Evolutionary conservation across 2,888 invertebrate genomes (phyloP), one percentile per base, ranked within the genome.

Genomic region (Rhamphomyia laevipes): DNA sequence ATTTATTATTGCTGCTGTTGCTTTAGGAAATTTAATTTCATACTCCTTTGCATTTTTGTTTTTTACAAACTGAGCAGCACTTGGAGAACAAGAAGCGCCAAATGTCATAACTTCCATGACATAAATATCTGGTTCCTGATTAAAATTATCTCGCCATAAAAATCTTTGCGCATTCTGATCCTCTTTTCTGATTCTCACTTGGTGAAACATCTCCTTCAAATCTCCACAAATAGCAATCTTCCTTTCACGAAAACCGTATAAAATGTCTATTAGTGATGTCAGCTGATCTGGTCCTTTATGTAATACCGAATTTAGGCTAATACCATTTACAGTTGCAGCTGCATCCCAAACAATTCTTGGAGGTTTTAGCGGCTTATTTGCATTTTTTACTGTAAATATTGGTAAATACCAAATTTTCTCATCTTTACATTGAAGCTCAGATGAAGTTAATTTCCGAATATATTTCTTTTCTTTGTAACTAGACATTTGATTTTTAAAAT

Each of bases 231-330:
- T 54, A 2, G 62, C 66, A 10, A 65, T 52, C 42, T 49, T 54
- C 15, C 59, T 53, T 53, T 63, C 59, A 37, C 67, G 49, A 49
- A 69, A 70, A 2, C 63, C 59, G 49, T 65, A 57, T 40, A 68
- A 48, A 1, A 68, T 61, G 2, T 65, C 64, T 1, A 58, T 52
- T 18, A 69, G 49, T 4, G 63, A 56, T 11, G 57, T 55, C 1
- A 63, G 51, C 6, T 64, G 45, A 49, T 65, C 64, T 1, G 66
- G 62, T 2, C 65, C 65, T 15, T 55, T 54, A n/a, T n/a, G n/a
- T n/a, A n/a, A n/a, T n/a, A n/a, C n/a, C n/a, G n/a, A n/a, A n/a
- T n/a, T n/a, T n/a, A n/a, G n/a, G n/a, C n/a, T n/a, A n/a, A n/a
- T n/a, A n/a, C n/a, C n/a, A n/a, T n/a, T n/a, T n/a, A n/a, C n/a